Conservation (phyloP, 2,888 invertebrate species). For the Hydriomena furcata region DNA sequence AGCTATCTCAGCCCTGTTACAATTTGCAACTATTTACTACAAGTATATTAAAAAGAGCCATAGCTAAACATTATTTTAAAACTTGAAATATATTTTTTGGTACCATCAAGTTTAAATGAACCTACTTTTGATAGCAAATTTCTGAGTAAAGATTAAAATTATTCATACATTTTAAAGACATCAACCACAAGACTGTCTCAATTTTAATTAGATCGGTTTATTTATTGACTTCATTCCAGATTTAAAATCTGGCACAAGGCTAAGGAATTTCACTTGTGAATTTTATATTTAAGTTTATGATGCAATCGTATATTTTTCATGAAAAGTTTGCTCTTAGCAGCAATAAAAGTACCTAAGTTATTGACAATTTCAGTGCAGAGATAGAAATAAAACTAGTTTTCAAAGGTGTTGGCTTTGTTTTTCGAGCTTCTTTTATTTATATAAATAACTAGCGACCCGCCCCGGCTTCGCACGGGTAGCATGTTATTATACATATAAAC, state of each 20-base stretch:
- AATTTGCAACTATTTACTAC: too few relatives aligned
- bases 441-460: too few relatives aligned
- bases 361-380: slow-evolving; percentile 4
- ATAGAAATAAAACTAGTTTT: slow-evolving; percentile 1
- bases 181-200: slow-evolving; percentile 15
- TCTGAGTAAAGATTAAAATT: not conserved
- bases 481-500: too few relatives aligned
- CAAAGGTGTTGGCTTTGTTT: not conserved
- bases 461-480: too few relatives aligned
- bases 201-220: slow-evolving; percentile 44
- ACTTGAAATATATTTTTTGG: too few relatives aligned
- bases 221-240: slow-evolving; percentile 50
- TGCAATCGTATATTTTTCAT: slow-evolving; percentile 10
- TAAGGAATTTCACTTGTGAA: slow-evolving; percentile 38
- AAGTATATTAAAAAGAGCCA: too few relatives aligned
- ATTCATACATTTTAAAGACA: slow-evolving; percentile 12
- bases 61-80: too few relatives aligned
- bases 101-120: too few relatives aligned
- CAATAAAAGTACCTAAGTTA: slow-evolving; percentile 15
- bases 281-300: slow-evolving; percentile 30
- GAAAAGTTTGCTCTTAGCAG: not conserved
- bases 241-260: slow-evolving; percentile 58
- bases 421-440: too few relatives aligned
- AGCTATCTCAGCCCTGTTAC: too few relatives aligned
- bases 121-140: not conserved